These are phyloP conservation scores for Rhogogaster chlorosoma DNA, from an alignment of 2,888 invertebrate genomes.

Conservation along the genomic window DNA sequence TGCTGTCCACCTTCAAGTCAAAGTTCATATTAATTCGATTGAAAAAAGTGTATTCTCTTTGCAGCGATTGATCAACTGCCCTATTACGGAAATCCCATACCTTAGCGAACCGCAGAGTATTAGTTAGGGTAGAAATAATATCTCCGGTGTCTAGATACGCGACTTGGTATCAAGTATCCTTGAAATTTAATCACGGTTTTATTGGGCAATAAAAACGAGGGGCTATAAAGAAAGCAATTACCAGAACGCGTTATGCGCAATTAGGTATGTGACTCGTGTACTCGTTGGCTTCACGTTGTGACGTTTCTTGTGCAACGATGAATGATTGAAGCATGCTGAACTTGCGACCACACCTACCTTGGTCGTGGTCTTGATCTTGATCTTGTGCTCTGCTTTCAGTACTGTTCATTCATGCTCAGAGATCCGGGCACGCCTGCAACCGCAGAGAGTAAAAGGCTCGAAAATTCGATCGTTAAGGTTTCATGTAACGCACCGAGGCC, in stretches of 20 bases:
- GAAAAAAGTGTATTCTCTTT: not conserved
- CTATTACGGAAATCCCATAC: constrained; percentile 3
- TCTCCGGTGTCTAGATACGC: not conserved
- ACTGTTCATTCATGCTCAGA: constrained; percentile 41
- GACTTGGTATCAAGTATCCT: not conserved
- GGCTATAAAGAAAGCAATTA: not conserved
- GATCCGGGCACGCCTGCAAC: not conserved
- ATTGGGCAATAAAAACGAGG: not conserved
- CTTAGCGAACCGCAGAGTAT: constrained; percentile 2
- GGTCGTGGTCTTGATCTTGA: constrained; percentile 31
- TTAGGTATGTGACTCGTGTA: not conserved
- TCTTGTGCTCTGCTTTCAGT: constrained; percentile 40
- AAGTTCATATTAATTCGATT: not conserved
- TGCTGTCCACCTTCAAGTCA: not conserved
- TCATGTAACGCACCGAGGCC: constrained; percentile 38
- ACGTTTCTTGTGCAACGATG: not conserved
- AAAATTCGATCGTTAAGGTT: constrained; percentile 34
- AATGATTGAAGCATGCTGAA: constrained; percentile 19
- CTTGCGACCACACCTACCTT: constrained; percentile 32
- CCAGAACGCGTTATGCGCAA: not conserved
- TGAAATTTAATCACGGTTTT: not conserved
- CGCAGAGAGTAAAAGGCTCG: constrained; percentile 43
- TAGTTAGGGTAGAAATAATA: not conserved
- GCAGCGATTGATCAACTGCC: not conserved
- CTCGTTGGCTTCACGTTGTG: not conserved